A percentile compares a stretch with the other conserved stretches of the same genome.
Conservation (phyloP, 1,140 invertebrate genomes). For the Drosophila hydei region DNA sequence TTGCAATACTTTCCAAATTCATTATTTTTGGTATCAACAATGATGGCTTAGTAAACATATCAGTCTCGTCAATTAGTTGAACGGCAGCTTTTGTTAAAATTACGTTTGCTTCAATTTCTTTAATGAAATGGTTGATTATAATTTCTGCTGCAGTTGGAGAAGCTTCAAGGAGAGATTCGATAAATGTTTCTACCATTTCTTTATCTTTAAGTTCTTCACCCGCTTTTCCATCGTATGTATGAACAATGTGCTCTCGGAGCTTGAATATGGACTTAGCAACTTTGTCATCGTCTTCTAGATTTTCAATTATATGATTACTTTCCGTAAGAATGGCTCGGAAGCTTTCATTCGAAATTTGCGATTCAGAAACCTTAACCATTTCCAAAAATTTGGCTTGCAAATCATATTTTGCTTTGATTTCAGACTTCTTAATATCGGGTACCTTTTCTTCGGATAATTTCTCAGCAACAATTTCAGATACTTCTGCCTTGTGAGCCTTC, state of each 20-base stretch:
- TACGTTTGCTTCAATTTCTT: constrained; percentile 50
- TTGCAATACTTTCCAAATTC: constrained; percentile 52
- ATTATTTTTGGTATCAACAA: constrained; percentile 48
- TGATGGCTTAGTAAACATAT: constrained; percentile 48
- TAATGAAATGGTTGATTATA: constrained; percentile 44
- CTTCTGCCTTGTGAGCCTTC: constrained; percentile 39
- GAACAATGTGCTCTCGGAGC: constrained; percentile 68
- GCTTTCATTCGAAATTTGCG: constrained; percentile 22
- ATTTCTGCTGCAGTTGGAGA: constrained; percentile 40
- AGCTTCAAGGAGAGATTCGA: constrained; percentile 44
- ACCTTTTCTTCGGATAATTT: constrained; percentile 33
- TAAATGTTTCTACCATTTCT: constrained; percentile 46
- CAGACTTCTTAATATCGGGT: neutral
- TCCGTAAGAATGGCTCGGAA: constrained; percentile 25
- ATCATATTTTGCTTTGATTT: neutral
- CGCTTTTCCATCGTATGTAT: constrained; percentile 67
- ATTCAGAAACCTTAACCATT: constrained; percentile 16
- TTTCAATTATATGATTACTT: constrained; percentile 40
- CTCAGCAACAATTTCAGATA: constrained; percentile 34
- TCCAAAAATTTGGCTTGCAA: constrained; percentile 15
- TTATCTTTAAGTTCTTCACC: constrained; percentile 22
- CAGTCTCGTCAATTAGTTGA: constrained; percentile 46
- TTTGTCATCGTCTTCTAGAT: constrained; percentile 32
- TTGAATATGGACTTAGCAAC: constrained; percentile 64
- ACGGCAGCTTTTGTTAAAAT: constrained; percentile 51